Base-by-base conservation (phyloP, 2,888 invertebrate genomes). In the Pandemis corylana region DNA sequence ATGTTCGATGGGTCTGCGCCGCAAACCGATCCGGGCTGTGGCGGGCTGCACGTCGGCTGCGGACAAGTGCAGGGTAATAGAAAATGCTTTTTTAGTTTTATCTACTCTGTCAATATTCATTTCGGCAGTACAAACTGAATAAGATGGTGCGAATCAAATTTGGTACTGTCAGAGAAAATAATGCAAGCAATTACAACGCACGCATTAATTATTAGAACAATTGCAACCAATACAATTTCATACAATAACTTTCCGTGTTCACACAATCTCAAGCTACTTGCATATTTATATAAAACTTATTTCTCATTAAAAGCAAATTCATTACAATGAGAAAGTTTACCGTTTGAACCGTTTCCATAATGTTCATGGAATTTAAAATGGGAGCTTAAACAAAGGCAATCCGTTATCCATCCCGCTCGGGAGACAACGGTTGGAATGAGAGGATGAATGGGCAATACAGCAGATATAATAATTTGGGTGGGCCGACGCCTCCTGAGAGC, bases 401-500 rank as follows among this genome's bases (percentile, higher is more conserved):
- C 80, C 79, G 88, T 90, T 89, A 92, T 82, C 80, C 79, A 78
- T 13, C 46, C 6, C 7, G 44, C 36, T 71, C 56, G 36, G 20
- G 9, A 56, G 7, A 36, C 46, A 63, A 63, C 15, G 6, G 28
- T 62, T 36, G 20, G 53, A 75, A 67, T 36, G 67, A 53, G 67
- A 74, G 42, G 51, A 28, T 56, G 9, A 69, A 75, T 61, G 46
- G 75, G 75, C 71, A 75, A 71, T 75, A 71, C 70, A 71, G 62
- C 68, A 71, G 65, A 72, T 69, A 69, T 65, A 75, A 75, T 67
- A 75, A 75, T 71, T 73, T 85, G 82, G 87, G 42, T 44, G 83
- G 85, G 80, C 85, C 84, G 86, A 89, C 94, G 92, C 93, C 93
- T 91, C 85, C 87, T 84, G 87, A 92, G 87, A 86, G 85, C 88